Base-by-base conservation (phyloP, 2,888 invertebrate species). In the Opisthograptis luteolata region DNA sequence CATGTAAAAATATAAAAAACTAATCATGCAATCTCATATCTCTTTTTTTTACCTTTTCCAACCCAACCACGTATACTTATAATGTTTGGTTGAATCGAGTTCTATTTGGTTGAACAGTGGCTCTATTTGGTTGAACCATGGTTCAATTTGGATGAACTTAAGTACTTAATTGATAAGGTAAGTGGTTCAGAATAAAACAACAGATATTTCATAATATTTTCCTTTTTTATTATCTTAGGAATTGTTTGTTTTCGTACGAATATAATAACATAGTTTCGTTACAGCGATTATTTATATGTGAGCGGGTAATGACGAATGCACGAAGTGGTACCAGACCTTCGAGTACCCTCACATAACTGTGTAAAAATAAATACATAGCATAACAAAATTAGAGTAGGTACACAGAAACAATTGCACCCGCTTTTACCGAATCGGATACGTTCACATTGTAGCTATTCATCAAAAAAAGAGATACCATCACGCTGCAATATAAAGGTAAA, bases 181-280 rank as follows among this genome's bases (percentile, higher is more conserved):
- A n/a, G n/a, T 20, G 7, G 1, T 25, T 10, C 7, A 2, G 79
- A 84, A 81, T 79, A 73, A 86, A 85, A 81, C 73, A 70, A 70
- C 64, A 64, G 30, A 45, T 17, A 17, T 62, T 63, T 79, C 41
- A 72, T 76, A 81, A 81, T 83, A 79, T 79, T 81, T 79, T 83
- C 81, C 76, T 82, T 87, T n/a, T 87, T 85, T 87, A 87, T 86
- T 75, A 51, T 41, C 24, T 84, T 84, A 87, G 87, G 86, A 87
- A 86, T 85, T 82, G 81, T 80, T 81, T 80, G 77, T 86, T 84
- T 57, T 84, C 81, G 82, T 84, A 83, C 76, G 82, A 83, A 84
- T 82, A 84, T 84, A 85, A 82, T 85, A 84, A 84, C 79, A 84
- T 86, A 84, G 80, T 83, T 79, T 82, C 73, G 80, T 83, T 82